phyloP scores from a whole-genome alignment of 2,888 invertebrate genomes.

The Acanthococcus lagerstroemiae region DNA sequence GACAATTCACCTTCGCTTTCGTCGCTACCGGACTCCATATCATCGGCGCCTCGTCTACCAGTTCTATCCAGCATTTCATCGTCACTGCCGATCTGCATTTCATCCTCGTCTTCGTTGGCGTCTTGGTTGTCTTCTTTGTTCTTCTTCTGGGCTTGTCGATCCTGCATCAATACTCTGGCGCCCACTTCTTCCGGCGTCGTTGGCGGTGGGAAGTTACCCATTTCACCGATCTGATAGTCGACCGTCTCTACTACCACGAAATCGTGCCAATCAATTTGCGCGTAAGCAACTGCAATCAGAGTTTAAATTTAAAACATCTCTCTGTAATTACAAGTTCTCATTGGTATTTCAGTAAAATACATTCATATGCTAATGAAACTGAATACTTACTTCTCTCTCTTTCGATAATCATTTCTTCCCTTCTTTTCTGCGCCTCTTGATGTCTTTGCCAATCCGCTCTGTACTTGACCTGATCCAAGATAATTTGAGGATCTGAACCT shows the following conservation, averaged over 20 bases:
- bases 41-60: slow-evolving; percentile 39
- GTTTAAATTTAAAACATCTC: too few relatives aligned
- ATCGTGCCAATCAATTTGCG: slow-evolving; percentile 99
- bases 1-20: slow-evolving; percentile 30
- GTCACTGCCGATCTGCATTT: slow-evolving; percentile 39
- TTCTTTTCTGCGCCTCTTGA: slow-evolving; percentile 82
- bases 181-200: slow-evolving; percentile 96
- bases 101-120: slow-evolving; percentile 48
- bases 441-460: slow-evolving; percentile 94
- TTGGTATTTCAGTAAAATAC: too few relatives aligned
- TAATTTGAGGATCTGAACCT: slow-evolving; percentile 53
- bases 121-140: slow-evolving; percentile 76
- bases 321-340: too few relatives aligned
- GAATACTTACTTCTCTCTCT: slow-evolving; percentile 63
- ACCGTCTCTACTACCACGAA: slow-evolving; percentile 99
- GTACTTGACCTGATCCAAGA: slow-evolving; percentile 82
- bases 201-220: slow-evolving; percentile 91
- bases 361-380: too few relatives aligned
- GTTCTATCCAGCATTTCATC: slow-evolving; percentile 36
- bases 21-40: slow-evolving; percentile 32
- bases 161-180: slow-evolving; percentile 80
- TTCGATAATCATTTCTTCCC: slow-evolving; percentile 91
- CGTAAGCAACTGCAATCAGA: slow-evolving; percentile 62
- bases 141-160: slow-evolving; percentile 80
- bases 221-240: slow-evolving; percentile 78